These are phyloP conservation scores for Xestia c-nigrum DNA, from an alignment of 2,888 invertebrate genomes.

Conservation along the genomic window DNA sequence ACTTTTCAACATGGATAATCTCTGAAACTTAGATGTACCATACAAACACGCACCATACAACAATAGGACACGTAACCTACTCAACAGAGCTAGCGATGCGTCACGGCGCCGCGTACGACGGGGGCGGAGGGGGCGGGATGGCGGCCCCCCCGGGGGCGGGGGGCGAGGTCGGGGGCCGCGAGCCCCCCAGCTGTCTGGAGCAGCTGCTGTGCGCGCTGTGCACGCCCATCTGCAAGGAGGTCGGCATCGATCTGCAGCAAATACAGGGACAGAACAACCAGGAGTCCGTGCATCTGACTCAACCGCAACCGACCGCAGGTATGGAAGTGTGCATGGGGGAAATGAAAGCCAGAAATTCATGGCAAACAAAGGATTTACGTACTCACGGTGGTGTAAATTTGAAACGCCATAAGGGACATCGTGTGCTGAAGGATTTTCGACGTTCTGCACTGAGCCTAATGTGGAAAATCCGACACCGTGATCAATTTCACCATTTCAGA, in stretches of 20 bases:
- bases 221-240: constrained; percentile 88
- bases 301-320: constrained; percentile 80
- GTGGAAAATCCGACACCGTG: background rate
- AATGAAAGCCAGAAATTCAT: background rate
- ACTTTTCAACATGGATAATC: constrained; percentile 5
- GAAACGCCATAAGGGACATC: background rate
- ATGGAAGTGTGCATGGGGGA: constrained; percentile 10
- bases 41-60: constrained; percentile 6
- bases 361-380: background rate
- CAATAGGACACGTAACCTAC: constrained; percentile 29
- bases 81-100: constrained; percentile 85
- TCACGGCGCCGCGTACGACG: constrained; percentile 81
- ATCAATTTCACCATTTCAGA: background rate
- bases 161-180: constrained; percentile 61
- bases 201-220: constrained; percentile 87
- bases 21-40: background rate
- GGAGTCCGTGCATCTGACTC: constrained; percentile 83
- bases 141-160: constrained; percentile 46
- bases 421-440: background rate
- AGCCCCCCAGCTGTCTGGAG: constrained; percentile 85
- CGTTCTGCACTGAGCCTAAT: background rate
- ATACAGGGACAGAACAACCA: constrained; percentile 71
- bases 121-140: constrained; percentile 71
- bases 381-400: background rate
- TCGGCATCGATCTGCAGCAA: constrained; percentile 85